Evolutionary conservation across 2,797 vertebrate species (phyloP).

Genomic region (Amblyraja radiata): DNA sequence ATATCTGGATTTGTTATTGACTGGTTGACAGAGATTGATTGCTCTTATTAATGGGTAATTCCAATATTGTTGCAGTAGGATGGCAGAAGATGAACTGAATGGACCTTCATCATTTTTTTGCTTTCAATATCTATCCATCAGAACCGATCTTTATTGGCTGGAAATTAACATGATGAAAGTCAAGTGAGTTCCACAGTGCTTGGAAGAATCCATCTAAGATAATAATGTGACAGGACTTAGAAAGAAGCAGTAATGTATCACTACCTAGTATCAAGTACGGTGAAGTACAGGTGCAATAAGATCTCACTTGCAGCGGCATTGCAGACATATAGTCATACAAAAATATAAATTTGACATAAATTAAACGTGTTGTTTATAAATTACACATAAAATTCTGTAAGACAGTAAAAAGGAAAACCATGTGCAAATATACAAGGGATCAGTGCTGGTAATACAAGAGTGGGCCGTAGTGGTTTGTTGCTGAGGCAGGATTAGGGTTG

Average conservation of each 20-base stretch:
- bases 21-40: not conserved
- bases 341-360: too few relatives aligned
- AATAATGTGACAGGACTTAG: not conserved
- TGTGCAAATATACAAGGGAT: too few relatives aligned
- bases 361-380: too few relatives aligned
- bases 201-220: not conserved
- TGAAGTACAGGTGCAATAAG: not conserved
- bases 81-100: not conserved
- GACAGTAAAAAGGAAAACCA: too few relatives aligned
- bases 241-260: not conserved
- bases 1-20: not conserved
- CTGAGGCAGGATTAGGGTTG: too few relatives aligned
- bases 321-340: too few relatives aligned
- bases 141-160: not conserved
- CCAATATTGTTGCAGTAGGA: not conserved
- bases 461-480: too few relatives aligned
- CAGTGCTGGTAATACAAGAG: too few relatives aligned
- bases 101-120: not conserved
- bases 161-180: not conserved
- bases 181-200: not conserved
- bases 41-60: not conserved
- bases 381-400: too few relatives aligned
- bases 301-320: too few relatives aligned
- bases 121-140: not conserved
- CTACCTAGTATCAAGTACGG: not conserved